Evolutionary conservation across 2,888 invertebrate genomes (phyloP), one percentile per base, ranked within the genome.

Genomic region (Caenorhabditis plicata): DNA sequence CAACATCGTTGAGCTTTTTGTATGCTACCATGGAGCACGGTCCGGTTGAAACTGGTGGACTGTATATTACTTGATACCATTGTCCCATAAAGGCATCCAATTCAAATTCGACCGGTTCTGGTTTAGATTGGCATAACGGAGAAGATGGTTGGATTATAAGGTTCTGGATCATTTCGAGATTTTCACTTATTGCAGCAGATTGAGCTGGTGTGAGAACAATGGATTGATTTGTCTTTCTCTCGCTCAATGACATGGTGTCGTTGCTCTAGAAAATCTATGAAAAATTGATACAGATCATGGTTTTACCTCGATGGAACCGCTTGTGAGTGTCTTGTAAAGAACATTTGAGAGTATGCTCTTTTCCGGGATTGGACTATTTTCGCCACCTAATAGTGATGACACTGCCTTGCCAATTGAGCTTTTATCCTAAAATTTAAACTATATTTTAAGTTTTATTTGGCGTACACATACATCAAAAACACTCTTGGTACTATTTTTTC

Each of bases 1-100:
- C 75, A 15, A 75, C 71, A 50, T 78, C 77, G 20, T 67, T 66
- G 46, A 80, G 52, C 54, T 78, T 80, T 52, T 80, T 80, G 68
- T 80, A 81, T 32, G 75, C 70, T n/a, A 81, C 73, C 74, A 81
- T 78, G 39, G 73, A 74, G 72, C 81, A 81, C 19, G 80, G 77
- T 31, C 77, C 78, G 27, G 68, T 57, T 4, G 80, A 78, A 22
- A 81, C 64, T 40, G 78, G 78, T 45, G 81, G 81, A 13, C 71
- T 73, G 71, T 81, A 81, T 25, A 81, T 58, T 36, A 75, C 74
- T 63, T 78, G 77, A 60, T 77, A 78, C 77, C 77, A 80, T 45
- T 74, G 75, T 45, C 80, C 81, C 75, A 81, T 76, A 50, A 81
- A 76, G 0, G 75, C 62, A 51, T 73, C 69, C 11, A 81, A 56